Base-by-base conservation (phyloP, 2,113 vertebrate species). In the Chlorodrepanis virens region DNA sequence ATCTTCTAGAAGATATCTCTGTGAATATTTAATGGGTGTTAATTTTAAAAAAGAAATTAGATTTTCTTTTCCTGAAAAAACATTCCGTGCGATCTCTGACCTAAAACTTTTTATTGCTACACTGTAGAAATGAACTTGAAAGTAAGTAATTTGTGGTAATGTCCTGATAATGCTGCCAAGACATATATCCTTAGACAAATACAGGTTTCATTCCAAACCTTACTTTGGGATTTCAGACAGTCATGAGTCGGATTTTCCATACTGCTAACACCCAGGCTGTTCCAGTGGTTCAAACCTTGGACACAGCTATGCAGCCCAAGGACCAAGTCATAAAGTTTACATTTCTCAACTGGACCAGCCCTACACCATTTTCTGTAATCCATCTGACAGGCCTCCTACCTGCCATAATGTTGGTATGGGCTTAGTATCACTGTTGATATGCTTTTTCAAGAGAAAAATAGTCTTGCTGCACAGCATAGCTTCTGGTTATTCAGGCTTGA, bases 141-240 rank as follows among this genome's bases (percentile, higher is more conserved):
- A 90, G 42, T 25, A 83, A 54, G 53, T 35, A 50, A 80, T 57
- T 31, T 86, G 59, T 63, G 21, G 53, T 59, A 92, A 82, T 49
- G 16, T 69, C 29, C 68, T n/a, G 13, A 15, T 76, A 77, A 65
- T 31, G 11, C 39, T 89, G 75, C 71, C 75, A 95, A 93, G 75
- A 88, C 70, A 80, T 20, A 96, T 18, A 90, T 77, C 54, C 50
- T 93, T 91, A 93, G 87, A 93, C 47, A 96, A 96, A 87, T 19
- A 91, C 17, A 91, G 49, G 71, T 95, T 95, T 65, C 52, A 88
- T 63, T 93, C 50, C 87, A 87, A 82, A 70, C 17, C 27, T 85
- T 79, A 37, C 21, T 83, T 85, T 74, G 77, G 45, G 50, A 54
- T 50, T 89, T 85, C 67, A 87, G 59, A 25, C 29, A 69, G 35